Conservation (phyloP, 2,113 vertebrate genomes). For the Oryzias curvinotus region DNA sequence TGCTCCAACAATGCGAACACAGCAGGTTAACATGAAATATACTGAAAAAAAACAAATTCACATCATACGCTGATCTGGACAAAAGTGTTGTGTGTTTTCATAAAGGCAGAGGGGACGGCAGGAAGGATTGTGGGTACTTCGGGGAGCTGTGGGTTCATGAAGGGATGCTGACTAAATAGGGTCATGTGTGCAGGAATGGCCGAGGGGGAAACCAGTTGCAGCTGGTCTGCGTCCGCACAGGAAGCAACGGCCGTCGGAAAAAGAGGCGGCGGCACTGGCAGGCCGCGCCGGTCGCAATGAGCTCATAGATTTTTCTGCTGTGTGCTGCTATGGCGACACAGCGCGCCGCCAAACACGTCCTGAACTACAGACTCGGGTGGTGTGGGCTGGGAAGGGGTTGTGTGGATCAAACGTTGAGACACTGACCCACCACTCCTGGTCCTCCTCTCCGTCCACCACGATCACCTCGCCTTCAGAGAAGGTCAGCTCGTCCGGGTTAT, state of each 20-base stretch:
- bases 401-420: background rate
- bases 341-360: conserved; percentile 16
- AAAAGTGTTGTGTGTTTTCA: conserved; percentile 9
- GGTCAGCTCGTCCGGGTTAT: conserved; percentile 96
- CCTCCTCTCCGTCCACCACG: conserved; percentile 95
- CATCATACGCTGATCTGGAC: too few relatives aligned
- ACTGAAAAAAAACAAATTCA: background rate
- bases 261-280: conserved; percentile 28
- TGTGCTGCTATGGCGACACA: conserved; percentile 43
- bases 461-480: conserved; percentile 97
- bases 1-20: conserved; percentile 8
- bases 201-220: conserved; percentile 61
- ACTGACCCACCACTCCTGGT: conserved; percentile 99
- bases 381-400: conserved; percentile 1
- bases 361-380: conserved; percentile 5
- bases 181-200: conserved; percentile 55
- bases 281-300: conserved; percentile 44
- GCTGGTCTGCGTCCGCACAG: conserved; percentile 63
- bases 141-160: conserved; percentile 23
- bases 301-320: conserved; percentile 56
- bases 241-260: conserved; percentile 53
- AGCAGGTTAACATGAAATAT: conserved; percentile 4
- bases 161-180: conserved; percentile 56
- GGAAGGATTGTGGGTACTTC: conserved; percentile 11
- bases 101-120: conserved; percentile 8